A percentile compares a stretch with the other conserved stretches of the same genome.
Evolutionary conservation across 2,113 vertebrate species (phyloP).

Genomic region (Psilopogon haemacephalus): DNA sequence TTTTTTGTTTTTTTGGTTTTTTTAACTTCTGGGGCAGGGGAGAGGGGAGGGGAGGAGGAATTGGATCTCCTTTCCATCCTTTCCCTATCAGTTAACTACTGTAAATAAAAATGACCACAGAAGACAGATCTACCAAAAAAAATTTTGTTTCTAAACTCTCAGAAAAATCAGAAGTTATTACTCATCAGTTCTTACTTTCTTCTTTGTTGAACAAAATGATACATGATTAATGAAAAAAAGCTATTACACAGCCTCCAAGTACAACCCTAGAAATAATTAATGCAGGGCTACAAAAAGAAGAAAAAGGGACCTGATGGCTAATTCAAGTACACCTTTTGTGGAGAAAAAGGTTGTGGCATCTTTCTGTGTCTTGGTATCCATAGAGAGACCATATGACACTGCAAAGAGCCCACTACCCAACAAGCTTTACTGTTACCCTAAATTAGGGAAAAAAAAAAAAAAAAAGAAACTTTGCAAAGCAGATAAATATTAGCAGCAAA

Average conservation of each 20-base stretch:
- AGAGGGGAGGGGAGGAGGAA: too few species aligned
- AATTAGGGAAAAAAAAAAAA: neutral
- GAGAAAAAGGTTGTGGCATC: neutral
- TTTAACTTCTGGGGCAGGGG: neutral
- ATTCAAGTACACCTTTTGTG: neutral
- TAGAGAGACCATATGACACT: neutral
- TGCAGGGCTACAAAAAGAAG: neutral
- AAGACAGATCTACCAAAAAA: neutral
- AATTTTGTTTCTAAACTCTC: neutral
- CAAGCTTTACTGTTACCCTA: neutral
- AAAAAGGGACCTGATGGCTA: neutral
- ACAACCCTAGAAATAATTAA: neutral
- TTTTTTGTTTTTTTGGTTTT: neutral
- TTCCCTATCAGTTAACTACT: neutral
- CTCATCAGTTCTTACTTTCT: neutral
- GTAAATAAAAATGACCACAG: neutral
- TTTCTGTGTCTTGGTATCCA: neutral
- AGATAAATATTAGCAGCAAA: neutral
- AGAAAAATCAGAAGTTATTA: neutral
- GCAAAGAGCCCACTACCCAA: neutral
- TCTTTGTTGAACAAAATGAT: neutral
- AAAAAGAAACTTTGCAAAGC: neutral
- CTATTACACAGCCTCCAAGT: neutral
- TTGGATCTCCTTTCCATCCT: neutral
- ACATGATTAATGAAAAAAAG: neutral